These are phyloP conservation scores for Ametastegia equiseti DNA, from an alignment of 2,888 invertebrate genomes.

Conservation along the genomic window DNA sequence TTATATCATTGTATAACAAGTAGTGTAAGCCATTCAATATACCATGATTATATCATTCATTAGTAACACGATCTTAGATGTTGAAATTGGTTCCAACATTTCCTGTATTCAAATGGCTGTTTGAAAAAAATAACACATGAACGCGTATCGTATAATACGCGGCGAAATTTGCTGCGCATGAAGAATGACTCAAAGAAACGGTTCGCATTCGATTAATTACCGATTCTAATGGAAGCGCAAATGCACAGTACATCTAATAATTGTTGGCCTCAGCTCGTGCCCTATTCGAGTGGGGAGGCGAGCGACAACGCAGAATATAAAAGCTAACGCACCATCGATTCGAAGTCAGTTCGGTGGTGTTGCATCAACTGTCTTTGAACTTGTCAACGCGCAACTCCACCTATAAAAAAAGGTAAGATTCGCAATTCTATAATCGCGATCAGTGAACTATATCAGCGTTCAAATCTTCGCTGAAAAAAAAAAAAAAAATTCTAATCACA, in stretches of 20 bases:
- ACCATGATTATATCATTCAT: too few species aligned
- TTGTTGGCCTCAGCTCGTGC: slow-evolving; percentile 54
- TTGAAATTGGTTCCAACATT: not conserved
- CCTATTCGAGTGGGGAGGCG: slow-evolving; percentile 23
- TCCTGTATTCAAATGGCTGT: not conserved
- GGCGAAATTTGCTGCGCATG: not conserved
- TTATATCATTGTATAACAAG: not conserved
- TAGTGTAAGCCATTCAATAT: too few species aligned
- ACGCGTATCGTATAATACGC: not conserved
- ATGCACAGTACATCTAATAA: slow-evolving; percentile 56
- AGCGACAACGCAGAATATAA: slow-evolving; percentile 38
- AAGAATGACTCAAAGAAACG: slow-evolving; percentile 10
- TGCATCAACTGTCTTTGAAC: slow-evolving; percentile 32
- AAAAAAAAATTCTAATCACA: not conserved
- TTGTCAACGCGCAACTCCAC: not conserved
- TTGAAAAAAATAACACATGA: not conserved
- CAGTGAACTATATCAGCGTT: not conserved
- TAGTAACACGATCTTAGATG: too few species aligned
- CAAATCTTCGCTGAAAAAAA: not conserved
- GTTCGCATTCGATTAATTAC: slow-evolving; percentile 58
- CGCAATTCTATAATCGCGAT: not conserved
- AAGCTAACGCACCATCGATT: slow-evolving; percentile 27
- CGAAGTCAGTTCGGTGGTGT: slow-evolving; percentile 45
- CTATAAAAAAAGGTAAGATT: slow-evolving; percentile 28
- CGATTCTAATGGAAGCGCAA: slow-evolving; percentile 64